These are phyloP conservation scores for Lithosia quadra DNA, from an alignment of 2,888 invertebrate genomes.

Conservation along the genomic window DNA sequence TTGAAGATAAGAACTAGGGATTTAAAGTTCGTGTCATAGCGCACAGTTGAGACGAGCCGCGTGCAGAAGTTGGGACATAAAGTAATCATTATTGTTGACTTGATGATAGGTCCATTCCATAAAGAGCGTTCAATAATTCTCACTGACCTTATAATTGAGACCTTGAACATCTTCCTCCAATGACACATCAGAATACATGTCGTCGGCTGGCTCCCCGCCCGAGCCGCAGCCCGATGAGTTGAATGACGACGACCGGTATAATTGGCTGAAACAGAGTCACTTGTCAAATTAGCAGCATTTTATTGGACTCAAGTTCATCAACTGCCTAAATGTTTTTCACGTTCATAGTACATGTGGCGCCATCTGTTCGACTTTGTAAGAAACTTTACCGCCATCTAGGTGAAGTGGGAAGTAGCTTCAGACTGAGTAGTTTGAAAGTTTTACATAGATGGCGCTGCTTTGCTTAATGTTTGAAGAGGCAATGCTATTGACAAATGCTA, in stretches of 20 bases:
- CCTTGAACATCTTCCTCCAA: constrained; percentile 97
- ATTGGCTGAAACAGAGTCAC: constrained; percentile 89
- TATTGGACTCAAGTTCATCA: constrained; percentile 25
- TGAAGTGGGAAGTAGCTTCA: constrained; percentile 15
- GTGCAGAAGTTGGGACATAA: not conserved
- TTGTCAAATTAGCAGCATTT: constrained; percentile 35
- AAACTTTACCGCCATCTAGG: constrained; percentile 59
- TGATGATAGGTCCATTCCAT: not conserved
- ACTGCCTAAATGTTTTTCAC: constrained; percentile 4
- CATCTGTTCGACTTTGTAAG: constrained; percentile 50
- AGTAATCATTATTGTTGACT: not conserved
- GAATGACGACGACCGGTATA: constrained; percentile 97
- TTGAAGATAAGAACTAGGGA: not conserved
- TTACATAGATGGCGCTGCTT: constrained; percentile 66
- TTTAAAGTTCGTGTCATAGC: not conserved
- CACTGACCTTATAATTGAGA: constrained; percentile 95
- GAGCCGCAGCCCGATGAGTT: constrained; percentile 97
- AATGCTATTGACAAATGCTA: too few species aligned
- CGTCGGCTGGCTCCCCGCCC: constrained; percentile 96
- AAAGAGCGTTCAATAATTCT: not conserved
- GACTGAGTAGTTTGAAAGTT: constrained; percentile 20
- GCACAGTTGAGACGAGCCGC: not conserved
- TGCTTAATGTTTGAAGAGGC: not conserved
- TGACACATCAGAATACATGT: constrained; percentile 97
- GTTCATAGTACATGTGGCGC: constrained; percentile 40